Conservation (phyloP, 1,140 invertebrate species). For the Sesamia nonagrioides region DNA sequence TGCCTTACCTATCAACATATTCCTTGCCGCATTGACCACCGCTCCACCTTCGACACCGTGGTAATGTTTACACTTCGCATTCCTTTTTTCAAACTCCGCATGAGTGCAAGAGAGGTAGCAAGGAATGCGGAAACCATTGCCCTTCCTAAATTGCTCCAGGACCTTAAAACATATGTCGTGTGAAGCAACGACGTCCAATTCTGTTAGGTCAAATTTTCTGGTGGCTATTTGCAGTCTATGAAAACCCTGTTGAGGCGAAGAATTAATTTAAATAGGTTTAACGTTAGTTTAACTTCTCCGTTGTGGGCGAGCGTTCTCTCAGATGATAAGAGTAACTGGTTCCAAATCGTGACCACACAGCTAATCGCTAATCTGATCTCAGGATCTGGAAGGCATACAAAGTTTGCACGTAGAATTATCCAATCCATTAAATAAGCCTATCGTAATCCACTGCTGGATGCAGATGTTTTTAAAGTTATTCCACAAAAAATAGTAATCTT, state of each 20-base stretch:
- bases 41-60: slow-evolving; percentile 69
- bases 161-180: slow-evolving; percentile 65
- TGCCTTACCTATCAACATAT: too few species aligned
- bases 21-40: slow-evolving; percentile 57
- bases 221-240: slow-evolving; percentile 47
- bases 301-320: too few species aligned
- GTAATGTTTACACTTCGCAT: slow-evolving; percentile 53
- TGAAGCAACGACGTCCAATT: slow-evolving; percentile 60
- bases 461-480: too few species aligned
- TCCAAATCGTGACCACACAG: too few species aligned
- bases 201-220: slow-evolving; percentile 50
- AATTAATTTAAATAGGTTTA: background rate
- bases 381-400: too few species aligned
- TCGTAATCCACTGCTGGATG: too few species aligned
- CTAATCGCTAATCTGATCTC: too few species aligned
- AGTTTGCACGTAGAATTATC: too few species aligned
- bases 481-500: too few species aligned
- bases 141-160: slow-evolving; percentile 45
- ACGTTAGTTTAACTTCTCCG: background rate
- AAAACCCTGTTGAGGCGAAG: slow-evolving; percentile 49
- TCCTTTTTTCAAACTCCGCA: slow-evolving; percentile 48
- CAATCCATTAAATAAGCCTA: too few species aligned
- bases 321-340: too few species aligned
- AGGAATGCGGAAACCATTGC: slow-evolving; percentile 61
- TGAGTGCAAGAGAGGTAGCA: slow-evolving; percentile 72